These are phyloP conservation scores for Sterna hirundo DNA, from an alignment of 2,113 vertebrate genomes.

Conservation along the genomic window DNA sequence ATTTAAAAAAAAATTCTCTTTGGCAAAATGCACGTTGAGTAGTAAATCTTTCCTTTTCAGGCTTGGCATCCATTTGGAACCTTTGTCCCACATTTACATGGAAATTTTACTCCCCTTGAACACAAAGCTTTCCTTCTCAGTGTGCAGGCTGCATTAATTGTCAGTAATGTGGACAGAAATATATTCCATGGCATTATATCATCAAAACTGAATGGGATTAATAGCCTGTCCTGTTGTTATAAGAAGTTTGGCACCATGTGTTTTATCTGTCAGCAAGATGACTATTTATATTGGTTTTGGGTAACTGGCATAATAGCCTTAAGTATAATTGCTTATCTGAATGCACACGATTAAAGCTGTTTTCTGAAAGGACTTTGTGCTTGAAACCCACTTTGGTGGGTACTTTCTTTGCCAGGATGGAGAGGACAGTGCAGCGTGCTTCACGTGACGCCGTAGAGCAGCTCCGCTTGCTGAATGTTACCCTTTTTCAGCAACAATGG, in stretches of 20 bases:
- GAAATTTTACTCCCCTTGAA: constrained; percentile 61
- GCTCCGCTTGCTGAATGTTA: not conserved
- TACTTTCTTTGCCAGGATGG: not conserved
- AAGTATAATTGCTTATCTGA: constrained; percentile 36
- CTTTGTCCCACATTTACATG: constrained; percentile 65
- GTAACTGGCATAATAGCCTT: constrained; percentile 30
- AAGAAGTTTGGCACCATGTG: constrained; percentile 34
- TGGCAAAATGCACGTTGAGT: not conserved
- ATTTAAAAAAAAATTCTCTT: constrained; percentile 11
- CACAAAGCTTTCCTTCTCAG: constrained; percentile 47
- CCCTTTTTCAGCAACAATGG: not conserved
- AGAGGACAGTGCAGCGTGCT: not conserved
- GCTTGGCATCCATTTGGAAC: constrained; percentile 54
- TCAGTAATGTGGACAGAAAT: constrained; percentile 51
- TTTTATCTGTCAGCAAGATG: constrained; percentile 37
- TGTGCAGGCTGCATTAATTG: constrained; percentile 56
- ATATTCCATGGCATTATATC: constrained; percentile 44
- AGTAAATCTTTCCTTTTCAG: constrained; percentile 61
- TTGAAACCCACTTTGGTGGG: not conserved
- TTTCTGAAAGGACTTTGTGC: not conserved
- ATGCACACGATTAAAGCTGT: constrained; percentile 44
- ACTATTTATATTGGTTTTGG: constrained; percentile 39
- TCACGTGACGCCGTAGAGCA: fast-evolving
- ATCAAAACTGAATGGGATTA: constrained; percentile 51
- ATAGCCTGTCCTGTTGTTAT: constrained; percentile 47